These are phyloP conservation scores for Chesias legatella DNA, from an alignment of 2,888 invertebrate species.

Conservation along the genomic window DNA sequence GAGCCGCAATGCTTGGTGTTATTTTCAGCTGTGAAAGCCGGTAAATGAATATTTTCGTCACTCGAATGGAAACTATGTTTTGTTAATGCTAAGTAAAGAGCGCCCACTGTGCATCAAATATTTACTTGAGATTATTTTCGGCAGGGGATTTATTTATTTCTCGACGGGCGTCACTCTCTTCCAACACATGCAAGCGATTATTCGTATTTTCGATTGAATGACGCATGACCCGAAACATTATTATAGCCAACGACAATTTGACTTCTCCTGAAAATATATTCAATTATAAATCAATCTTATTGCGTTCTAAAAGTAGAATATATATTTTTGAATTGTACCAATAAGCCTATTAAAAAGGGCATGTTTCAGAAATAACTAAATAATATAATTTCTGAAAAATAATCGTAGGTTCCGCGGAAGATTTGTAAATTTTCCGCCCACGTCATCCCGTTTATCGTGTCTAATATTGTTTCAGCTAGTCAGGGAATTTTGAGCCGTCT, in stretches of 20 bases:
- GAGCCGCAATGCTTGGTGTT: constrained; percentile 47
- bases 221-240: constrained; percentile 67
- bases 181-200: constrained; percentile 70
- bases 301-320: too few species aligned
- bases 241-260: constrained; percentile 43
- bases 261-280: constrained; percentile 25
- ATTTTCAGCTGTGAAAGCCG: constrained; percentile 53
- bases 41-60: constrained; percentile 69
- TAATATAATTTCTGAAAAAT: too few species aligned
- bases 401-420: too few species aligned
- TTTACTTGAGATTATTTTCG: constrained; percentile 70
- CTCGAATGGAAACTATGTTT: constrained; percentile 59
- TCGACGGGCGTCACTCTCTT: constrained; percentile 59
- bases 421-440: too few species aligned
- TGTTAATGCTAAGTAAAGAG: constrained; percentile 65
- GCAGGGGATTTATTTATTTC: constrained; percentile 61
- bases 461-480: too few species aligned
- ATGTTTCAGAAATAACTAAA: too few species aligned
- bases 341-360: too few species aligned
- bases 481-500: constrained; percentile 1
- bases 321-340: too few species aligned
- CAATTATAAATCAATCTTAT: constrained; percentile 16
- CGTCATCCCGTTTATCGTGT: too few species aligned
- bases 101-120: constrained; percentile 56
- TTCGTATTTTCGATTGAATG: constrained; percentile 58